Conservation (phyloP, 2,113 vertebrate species). For the Montifringilla adamsi region DNA sequence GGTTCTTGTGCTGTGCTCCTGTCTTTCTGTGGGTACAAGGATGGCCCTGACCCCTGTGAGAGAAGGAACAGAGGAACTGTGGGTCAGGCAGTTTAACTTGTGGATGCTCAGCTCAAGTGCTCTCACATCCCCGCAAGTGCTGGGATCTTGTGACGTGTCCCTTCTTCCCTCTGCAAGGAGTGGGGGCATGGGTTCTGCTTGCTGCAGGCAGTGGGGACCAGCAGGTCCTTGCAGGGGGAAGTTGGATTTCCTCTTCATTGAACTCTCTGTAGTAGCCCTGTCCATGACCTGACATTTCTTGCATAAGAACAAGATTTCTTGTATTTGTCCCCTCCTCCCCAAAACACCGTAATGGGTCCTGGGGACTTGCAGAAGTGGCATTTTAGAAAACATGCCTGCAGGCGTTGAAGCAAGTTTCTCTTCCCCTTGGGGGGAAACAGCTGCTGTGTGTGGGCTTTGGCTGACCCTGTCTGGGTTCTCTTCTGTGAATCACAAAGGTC, state of each 20-base stretch:
- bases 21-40: neutral
- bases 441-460: neutral
- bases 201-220: neutral
- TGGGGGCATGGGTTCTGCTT: neutral
- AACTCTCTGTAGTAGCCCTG: neutral
- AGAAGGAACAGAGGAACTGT: neutral
- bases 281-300: neutral
- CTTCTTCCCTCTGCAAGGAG: neutral
- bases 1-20: neutral
- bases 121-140: neutral
- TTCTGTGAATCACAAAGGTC: neutral
- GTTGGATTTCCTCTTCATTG: neutral
- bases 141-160: neutral
- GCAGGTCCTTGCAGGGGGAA: neutral
- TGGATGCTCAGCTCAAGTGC: neutral
- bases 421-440: conserved; percentile 39
- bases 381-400: conserved; percentile 27
- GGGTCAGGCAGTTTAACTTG: neutral
- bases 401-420: conserved; percentile 43
- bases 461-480: neutral
- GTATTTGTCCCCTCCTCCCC: neutral
- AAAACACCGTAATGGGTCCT: neutral
- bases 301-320: neutral
- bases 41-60: neutral
- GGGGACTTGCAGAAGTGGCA: conserved; percentile 47